A percentile compares a stretch with the other conserved stretches of the same genome.
Evolutionary conservation across 2,113 vertebrate species (phyloP).

Genomic region (Protomyctophum bolini): DNA sequence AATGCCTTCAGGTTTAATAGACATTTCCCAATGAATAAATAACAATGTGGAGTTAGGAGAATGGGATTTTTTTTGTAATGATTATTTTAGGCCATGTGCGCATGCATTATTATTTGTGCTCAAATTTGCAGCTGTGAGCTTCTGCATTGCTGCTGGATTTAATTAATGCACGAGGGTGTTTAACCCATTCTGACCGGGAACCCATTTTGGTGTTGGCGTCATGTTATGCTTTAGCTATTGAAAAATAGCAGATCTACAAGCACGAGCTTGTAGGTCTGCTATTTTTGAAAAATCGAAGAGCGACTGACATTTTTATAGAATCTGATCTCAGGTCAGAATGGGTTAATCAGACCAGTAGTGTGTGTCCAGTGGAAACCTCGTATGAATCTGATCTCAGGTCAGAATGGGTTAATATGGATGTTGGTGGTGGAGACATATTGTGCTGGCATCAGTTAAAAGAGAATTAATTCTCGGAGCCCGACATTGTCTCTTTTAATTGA

Average conservation of each 20-base stretch:
- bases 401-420: slow-evolving; percentile 76
- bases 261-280: no score
- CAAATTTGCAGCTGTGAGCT: slow-evolving; percentile 60
- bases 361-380: no score
- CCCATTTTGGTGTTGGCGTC: no score
- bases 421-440: slow-evolving; percentile 62
- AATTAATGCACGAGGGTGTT: slow-evolving; percentile 74
- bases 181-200: no score
- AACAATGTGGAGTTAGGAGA: slow-evolving; percentile 42
- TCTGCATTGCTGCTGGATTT: slow-evolving; percentile 58
- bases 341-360: no score
- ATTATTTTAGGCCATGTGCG: slow-evolving; percentile 68
- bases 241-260: no score
- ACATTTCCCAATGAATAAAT: slow-evolving; percentile 62
- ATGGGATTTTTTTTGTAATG: slow-evolving; percentile 53
- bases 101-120: slow-evolving; percentile 63
- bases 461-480: slow-evolving; percentile 57
- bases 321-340: no score
- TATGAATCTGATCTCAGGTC: no score
- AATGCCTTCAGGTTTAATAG: slow-evolving; percentile 67
- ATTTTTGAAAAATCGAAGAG: no score
- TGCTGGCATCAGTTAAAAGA: slow-evolving; percentile 72
- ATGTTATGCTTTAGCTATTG: no score
- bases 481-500: slow-evolving; percentile 72
- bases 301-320: no score